These are phyloP conservation scores for Dysmachus trigonus DNA, from an alignment of 2,888 invertebrate genomes.

Conservation along the genomic window DNA sequence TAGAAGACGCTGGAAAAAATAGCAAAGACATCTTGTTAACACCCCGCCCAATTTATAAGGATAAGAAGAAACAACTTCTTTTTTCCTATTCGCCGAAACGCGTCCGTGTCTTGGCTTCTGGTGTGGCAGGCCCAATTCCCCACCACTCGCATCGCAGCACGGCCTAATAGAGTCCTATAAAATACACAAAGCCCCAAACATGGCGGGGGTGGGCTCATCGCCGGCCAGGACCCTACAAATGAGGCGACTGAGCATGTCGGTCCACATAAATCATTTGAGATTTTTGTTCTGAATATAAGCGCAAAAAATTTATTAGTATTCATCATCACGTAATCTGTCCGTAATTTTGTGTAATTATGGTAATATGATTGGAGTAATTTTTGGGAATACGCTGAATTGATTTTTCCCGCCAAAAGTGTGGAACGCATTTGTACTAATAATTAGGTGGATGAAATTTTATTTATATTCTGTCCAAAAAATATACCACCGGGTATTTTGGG, in stretches of 20 bases:
- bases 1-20: background rate
- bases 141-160: background rate
- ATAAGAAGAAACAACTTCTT: background rate
- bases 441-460: background rate
- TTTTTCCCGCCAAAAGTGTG: background rate
- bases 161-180: background rate
- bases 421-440: background rate
- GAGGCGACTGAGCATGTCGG: background rate
- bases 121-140: background rate
- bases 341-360: slow-evolving; percentile 9
- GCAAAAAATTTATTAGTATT: slow-evolving; percentile 18
- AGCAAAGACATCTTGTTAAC: background rate
- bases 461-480: background rate
- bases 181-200: background rate
- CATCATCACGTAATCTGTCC: slow-evolving; percentile 19
- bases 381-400: background rate
- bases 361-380: slow-evolving; percentile 10
- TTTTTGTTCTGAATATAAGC: background rate
- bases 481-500: too few species aligned
- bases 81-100: background rate
- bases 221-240: background rate
- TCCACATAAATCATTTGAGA: slow-evolving; percentile 12
- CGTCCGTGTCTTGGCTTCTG: background rate
- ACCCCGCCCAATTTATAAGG: slow-evolving; percentile 1
- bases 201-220: background rate